These are phyloP conservation scores for Quadroppia sp. DNA, from an alignment of 2,888 invertebrate species.

Conservation along the genomic window DNA sequence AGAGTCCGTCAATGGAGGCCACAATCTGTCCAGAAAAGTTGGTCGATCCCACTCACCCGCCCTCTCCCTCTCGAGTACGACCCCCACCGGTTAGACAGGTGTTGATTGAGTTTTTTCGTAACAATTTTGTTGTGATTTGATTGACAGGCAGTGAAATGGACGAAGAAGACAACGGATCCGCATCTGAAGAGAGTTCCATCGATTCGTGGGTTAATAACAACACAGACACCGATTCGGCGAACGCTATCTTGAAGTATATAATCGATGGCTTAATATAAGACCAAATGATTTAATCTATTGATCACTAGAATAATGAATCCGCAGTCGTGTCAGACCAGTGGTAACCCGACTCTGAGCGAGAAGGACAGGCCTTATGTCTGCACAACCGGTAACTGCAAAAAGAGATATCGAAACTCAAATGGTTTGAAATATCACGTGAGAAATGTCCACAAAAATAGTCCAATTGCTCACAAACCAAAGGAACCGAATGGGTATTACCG, in stretches of 20 bases:
- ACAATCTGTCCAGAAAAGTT: neutral
- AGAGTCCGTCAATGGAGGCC: constrained; percentile 3
- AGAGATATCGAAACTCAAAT: constrained; percentile 53
- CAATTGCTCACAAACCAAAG: constrained; percentile 3
- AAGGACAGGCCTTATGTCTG: constrained; percentile 52
- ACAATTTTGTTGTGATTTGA: neutral
- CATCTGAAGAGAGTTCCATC: constrained; percentile 40
- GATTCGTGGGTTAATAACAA: constrained; percentile 43
- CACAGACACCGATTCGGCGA: constrained; percentile 22
- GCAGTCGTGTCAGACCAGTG: constrained; percentile 1
- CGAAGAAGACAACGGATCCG: constrained; percentile 42
- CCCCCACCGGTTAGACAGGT: constrained; percentile 51
- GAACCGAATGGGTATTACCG: neutral
- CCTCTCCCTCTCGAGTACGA: constrained; percentile 51
- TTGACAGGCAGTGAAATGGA: constrained; percentile 43
- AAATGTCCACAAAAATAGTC: constrained; percentile 36
- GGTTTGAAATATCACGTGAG: constrained; percentile 53
- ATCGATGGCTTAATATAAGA: neutral
- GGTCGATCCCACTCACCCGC: constrained; percentile 44
- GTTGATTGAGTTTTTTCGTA: neutral
- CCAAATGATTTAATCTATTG: neutral
- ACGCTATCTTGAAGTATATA: constrained; percentile 36
- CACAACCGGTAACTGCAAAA: constrained; percentile 52
- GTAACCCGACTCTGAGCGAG: neutral
- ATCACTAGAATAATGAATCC: constrained; percentile 17